Conservation (phyloP, 2,113 vertebrate species). For the Seriola dumerili region DNA sequence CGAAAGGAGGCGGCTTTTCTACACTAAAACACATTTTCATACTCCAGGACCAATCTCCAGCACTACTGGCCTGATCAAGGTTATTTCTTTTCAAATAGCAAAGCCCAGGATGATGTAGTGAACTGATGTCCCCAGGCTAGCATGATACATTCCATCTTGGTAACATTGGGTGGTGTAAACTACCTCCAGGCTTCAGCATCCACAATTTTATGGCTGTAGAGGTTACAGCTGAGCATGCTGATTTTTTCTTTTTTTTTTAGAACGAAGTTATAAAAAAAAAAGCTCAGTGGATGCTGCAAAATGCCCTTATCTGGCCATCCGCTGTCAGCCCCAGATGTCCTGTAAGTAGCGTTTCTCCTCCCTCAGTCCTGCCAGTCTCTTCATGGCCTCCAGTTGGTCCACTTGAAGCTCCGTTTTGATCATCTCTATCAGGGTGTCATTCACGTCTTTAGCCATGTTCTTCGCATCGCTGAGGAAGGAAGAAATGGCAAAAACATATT, state of each 20-base stretch:
- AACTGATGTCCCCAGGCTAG: constrained; percentile 66
- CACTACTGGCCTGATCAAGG: constrained; percentile 65
- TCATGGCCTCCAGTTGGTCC: constrained; percentile 92
- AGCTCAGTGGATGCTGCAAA: constrained; percentile 35
- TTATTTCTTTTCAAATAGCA: constrained; percentile 71
- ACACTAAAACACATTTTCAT: constrained; percentile 73
- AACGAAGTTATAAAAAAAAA: constrained; percentile 32
- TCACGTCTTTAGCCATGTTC: constrained; percentile 96
- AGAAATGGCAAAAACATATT: background rate
- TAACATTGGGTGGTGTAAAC: constrained; percentile 55
- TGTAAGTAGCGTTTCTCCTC: constrained; percentile 93
- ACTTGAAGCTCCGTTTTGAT: constrained; percentile 84
- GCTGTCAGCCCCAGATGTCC: constrained; percentile 92
- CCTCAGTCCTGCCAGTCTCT: constrained; percentile 87
- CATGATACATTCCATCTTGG: constrained; percentile 55
- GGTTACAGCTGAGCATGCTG: constrained; percentile 64
- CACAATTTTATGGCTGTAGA: constrained; percentile 50
- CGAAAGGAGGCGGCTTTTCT: constrained; percentile 48
- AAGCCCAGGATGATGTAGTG: constrained; percentile 65
- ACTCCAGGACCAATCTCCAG: constrained; percentile 67
- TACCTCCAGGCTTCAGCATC: constrained; percentile 47
- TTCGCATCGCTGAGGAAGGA: constrained; percentile 89
- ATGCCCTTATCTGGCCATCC: constrained; percentile 31
- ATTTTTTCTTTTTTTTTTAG: constrained; percentile 18
- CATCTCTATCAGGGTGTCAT: constrained; percentile 88